Conservation (phyloP, 2,797 vertebrate genomes). For the Ciconia nigra region DNA sequence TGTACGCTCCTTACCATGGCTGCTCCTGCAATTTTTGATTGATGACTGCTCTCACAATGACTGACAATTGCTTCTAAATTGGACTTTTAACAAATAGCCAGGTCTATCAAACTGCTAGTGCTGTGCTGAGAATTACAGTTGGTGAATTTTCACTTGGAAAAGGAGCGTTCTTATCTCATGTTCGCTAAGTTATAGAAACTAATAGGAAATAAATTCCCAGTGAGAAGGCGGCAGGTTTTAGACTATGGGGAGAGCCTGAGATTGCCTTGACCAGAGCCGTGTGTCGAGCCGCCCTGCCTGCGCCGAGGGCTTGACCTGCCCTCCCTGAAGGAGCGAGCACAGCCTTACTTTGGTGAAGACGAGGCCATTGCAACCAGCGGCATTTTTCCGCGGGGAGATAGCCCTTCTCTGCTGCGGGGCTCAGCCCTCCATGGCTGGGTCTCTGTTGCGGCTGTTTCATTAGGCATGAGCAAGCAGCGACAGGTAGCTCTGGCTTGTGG, state of each 20-base stretch:
- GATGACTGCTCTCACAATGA: neutral
- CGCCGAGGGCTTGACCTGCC: neutral
- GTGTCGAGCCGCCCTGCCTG: neutral
- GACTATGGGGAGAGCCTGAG: neutral
- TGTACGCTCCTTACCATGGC: accelerated
- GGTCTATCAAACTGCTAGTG: neutral
- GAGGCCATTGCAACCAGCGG: neutral
- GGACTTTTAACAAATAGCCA: neutral
- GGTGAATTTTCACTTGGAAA: neutral
- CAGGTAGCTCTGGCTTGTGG: neutral
- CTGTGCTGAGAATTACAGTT: neutral
- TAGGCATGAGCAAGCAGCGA: accelerated
- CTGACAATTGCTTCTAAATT: neutral
- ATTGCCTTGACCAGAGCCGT: neutral
- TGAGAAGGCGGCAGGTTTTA: neutral
- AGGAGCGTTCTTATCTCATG: neutral
- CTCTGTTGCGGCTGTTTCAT: neutral
- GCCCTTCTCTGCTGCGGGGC: neutral
- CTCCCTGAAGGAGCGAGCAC: neutral
- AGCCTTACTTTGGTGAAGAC: neutral
- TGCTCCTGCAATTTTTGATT: neutral
- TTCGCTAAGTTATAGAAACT: neutral
- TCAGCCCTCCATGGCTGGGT: accelerated
- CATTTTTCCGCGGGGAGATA: neutral
- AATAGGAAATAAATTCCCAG: neutral